Conservation (phyloP, 92 coral and sea anemone species). For the Meandrina meandrites region DNA sequence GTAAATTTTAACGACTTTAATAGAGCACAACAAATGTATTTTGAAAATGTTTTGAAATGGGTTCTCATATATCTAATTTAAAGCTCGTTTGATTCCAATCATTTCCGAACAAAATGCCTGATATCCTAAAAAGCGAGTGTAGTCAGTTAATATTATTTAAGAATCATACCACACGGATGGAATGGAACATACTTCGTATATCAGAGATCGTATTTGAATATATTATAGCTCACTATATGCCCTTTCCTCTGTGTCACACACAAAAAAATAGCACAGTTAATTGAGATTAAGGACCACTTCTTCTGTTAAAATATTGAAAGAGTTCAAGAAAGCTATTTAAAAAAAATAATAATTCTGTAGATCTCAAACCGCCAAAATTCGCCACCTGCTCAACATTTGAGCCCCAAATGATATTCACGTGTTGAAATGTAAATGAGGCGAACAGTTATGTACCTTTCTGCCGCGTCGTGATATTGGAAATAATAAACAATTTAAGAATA, state of each 20-base stretch:
- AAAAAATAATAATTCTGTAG: background rate
- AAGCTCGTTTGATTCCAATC: background rate
- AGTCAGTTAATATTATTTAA: too few relatives aligned
- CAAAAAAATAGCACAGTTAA: too few relatives aligned
- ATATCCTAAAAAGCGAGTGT: too few relatives aligned
- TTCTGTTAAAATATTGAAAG: too few relatives aligned
- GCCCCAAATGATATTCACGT: background rate
- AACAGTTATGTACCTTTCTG: slow-evolving; percentile 26
- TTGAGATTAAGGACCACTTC: too few relatives aligned
- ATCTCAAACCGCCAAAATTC: background rate
- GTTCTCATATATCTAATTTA: background rate
- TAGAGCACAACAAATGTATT: background rate
- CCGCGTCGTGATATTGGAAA: background rate
- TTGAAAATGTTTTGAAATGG: background rate
- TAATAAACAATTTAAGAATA: slow-evolving; percentile 1
- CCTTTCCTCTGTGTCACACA: too few relatives aligned
- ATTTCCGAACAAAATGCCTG: background rate
- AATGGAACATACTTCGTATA: background rate
- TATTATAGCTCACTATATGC: too few relatives aligned
- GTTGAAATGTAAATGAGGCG: slow-evolving; percentile 7
- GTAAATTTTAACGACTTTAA: background rate
- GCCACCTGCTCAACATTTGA: background rate
- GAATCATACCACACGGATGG: background rate
- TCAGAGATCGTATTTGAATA: background rate
- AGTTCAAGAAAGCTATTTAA: background rate